phyloP scores from a whole-genome alignment of 2,113 vertebrate genomes.

The Dinomys branickii region DNA sequence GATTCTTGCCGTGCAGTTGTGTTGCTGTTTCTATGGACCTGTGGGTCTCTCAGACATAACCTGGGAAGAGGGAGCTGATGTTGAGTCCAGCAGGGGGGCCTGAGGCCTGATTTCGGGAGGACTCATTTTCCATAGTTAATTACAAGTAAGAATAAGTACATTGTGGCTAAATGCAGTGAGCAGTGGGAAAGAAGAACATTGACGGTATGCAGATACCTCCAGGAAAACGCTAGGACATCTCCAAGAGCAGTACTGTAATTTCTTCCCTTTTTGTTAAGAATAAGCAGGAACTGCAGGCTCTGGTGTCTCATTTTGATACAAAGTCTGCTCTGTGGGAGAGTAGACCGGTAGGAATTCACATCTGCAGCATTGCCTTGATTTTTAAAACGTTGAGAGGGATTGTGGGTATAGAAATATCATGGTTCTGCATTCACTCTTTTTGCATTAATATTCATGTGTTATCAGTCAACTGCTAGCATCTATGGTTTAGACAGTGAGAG shows the following conservation, averaged over 20 bases:
- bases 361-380: neutral
- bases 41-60: neutral
- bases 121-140: neutral
- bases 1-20: fast-evolving
- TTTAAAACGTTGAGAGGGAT: neutral
- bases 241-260: neutral
- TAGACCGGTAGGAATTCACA: neutral
- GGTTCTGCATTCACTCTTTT: neutral
- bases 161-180: neutral
- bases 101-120: neutral
- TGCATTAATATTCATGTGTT: neutral
- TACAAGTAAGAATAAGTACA: neutral
- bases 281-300: neutral
- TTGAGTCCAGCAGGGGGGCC: neutral
- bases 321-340: neutral
- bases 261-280: neutral
- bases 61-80: no score
- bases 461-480: neutral
- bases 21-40: neutral
- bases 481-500: neutral
- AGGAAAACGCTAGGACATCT: neutral
- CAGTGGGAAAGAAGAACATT: neutral
- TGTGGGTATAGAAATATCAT: neutral
- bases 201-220: neutral
- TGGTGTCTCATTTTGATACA: neutral